Percentiles rank a stretch among this genome's conserved stretches.
phyloP scores from a whole-genome alignment of 64 coral and sea anemone genomes.

The Pocillopora verrucosa region DNA sequence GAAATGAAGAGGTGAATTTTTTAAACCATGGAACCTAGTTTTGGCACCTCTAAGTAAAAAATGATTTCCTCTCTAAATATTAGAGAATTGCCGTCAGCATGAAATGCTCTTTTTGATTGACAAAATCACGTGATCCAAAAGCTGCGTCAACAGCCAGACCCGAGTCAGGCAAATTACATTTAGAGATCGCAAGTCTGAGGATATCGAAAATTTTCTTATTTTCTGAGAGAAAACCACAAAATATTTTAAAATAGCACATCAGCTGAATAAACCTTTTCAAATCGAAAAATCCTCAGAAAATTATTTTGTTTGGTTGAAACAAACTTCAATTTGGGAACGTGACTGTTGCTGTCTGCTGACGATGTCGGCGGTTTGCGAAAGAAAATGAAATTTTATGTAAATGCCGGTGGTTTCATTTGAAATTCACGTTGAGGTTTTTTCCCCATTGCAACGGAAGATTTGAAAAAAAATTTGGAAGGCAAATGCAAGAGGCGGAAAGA shows the following conservation, averaged over 20 bases:
- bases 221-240: background rate
- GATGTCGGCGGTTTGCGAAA: background rate
- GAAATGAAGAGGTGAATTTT: no score
- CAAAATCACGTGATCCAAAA: background rate
- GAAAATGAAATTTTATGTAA: conserved; percentile 24
- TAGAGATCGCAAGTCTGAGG: background rate
- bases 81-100: background rate
- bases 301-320: background rate
- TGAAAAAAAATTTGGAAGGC: background rate
- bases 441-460: background rate
- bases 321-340: conserved; percentile 4
- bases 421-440: background rate
- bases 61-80: background rate
- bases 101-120: conserved; percentile 6
- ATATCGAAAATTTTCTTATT: background rate
- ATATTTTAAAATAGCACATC: background rate
- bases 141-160: background rate
- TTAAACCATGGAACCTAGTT: no score
- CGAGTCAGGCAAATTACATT: no score
- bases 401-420: background rate
- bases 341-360: background rate
- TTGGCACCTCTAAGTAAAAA: background rate
- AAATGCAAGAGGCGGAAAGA: background rate
- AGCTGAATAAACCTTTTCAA: background rate
- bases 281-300: background rate